Evolutionary conservation across 2,888 invertebrate genomes (phyloP), one percentile per base, ranked within the genome.

Genomic region (Drosophila pegasa): DNA sequence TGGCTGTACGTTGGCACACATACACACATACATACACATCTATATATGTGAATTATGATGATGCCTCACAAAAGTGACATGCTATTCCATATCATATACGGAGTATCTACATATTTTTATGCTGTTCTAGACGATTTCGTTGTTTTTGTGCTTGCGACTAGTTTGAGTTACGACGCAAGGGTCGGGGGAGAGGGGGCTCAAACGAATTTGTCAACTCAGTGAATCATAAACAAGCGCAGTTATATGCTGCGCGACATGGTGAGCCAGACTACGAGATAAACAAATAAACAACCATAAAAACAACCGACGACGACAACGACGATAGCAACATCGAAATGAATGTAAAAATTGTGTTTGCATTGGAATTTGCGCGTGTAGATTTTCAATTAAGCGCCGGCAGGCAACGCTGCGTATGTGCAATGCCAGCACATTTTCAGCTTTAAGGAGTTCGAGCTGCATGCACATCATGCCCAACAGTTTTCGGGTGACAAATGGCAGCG

Each of bases 201-300:
- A 45, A 68, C 78, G 54, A 84, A 84, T 84, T 85, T 84, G 83
- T 82, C 82, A 85, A 78, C 76, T 80, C 83, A 84, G 82, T 84
- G 80, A 85, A 79, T 85, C 82, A 80, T 77, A 72, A 79, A 78
- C 67, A 78, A 75, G 78, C 69, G 55, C 50, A 78, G 82, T 66
- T 77, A 78, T 68, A 73, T 75, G 78, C 58, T 72, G 78, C 78
- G 71, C 68, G 69, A 73, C 65, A 70, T 47, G 12, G 70, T 27
- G 45, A 47, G 27, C 43, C 73, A 73, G 73, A 74, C 73, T 35
- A 31, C 20, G 40, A 16, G 45, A 54, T 56, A 65, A 59, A 56
- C 55, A 63, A 50, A 56, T 64, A 62, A 16, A 60, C 38, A 31
- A 33, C 14, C 33, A 48, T 20, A 48, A 29, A 50, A 41, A 18